Conservation (phyloP, 2,113 vertebrate species). For the Aegotheles bennettii region DNA sequence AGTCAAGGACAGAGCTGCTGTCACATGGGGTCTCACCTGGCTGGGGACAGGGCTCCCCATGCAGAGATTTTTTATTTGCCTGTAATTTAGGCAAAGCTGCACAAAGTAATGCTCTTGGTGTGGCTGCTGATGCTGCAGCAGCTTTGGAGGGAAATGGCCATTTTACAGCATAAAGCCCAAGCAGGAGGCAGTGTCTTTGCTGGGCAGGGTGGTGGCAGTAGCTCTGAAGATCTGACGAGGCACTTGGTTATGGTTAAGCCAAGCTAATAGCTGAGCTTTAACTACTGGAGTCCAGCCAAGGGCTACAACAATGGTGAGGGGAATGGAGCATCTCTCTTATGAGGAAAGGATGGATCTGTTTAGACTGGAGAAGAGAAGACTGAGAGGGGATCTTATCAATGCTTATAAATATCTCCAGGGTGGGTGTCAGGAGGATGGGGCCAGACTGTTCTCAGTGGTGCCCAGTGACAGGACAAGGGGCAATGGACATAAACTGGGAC, state of each 20-base stretch:
- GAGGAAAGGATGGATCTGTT: too few relatives aligned
- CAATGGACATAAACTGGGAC: too few relatives aligned
- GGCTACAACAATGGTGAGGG: too few relatives aligned
- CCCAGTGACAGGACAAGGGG: too few relatives aligned
- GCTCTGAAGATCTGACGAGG: background rate
- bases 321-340: too few relatives aligned
- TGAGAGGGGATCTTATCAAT: too few relatives aligned
- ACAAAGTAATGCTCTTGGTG: background rate
- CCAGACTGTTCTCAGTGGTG: too few relatives aligned
- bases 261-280: too few relatives aligned
- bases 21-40: background rate
- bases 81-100: background rate
- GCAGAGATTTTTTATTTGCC: background rate
- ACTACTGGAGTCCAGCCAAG: too few relatives aligned
- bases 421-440: too few relatives aligned
- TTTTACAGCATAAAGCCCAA: background rate
- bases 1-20: background rate
- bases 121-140: background rate
- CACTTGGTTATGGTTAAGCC: rapidly evolving
- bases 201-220: background rate
- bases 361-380: too few relatives aligned
- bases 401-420: too few relatives aligned
- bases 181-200: background rate
- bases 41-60: rapidly evolving
- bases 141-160: background rate